These are phyloP conservation scores for Porites evermanni DNA, from an alignment of 92 coral and sea anemone genomes.

Conservation along the genomic window DNA sequence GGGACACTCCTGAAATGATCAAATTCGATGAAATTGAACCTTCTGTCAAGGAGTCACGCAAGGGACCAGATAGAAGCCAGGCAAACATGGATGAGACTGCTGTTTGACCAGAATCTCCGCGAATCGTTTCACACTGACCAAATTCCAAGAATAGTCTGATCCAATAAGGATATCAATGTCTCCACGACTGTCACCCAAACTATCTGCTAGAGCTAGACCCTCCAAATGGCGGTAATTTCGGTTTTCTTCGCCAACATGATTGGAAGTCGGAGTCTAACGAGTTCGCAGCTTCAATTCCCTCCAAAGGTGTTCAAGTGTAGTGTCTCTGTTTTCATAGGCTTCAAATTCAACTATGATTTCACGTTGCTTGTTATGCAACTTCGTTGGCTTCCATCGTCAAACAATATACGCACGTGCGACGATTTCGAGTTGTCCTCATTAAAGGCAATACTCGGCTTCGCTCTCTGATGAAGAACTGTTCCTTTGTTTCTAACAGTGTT, in stretches of 20 bases:
- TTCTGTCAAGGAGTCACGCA: constrained; percentile 14
- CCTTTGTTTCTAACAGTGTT: background rate
- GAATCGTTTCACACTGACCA: constrained; percentile 35
- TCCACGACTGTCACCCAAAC: too few species aligned
- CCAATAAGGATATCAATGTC: constrained; percentile 9
- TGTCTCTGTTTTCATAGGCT: constrained; percentile 3
- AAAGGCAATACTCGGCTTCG: background rate
- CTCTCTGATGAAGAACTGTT: background rate
- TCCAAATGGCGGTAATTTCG: constrained; percentile 16
- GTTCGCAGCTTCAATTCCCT: constrained; percentile 49
- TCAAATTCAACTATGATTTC: constrained; percentile 48
- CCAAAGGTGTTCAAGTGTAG: constrained; percentile 67
- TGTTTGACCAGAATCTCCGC: background rate
- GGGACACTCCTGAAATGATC: constrained; percentile 15
- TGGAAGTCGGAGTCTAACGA: background rate
- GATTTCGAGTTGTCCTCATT: too few species aligned
- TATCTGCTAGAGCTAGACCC: background rate
- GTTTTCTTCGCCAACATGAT: too few species aligned
- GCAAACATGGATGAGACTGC: constrained; percentile 20
- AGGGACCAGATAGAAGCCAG: constrained; percentile 28
- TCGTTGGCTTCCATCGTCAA: background rate
- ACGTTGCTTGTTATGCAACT: constrained; percentile 42
- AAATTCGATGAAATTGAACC: background rate
- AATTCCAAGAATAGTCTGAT: constrained; percentile 44
- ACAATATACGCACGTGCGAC: constrained; percentile 46